These are phyloP conservation scores for Papilio xuthus DNA, from an alignment of 1,140 invertebrate species.

Conservation along the genomic window DNA sequence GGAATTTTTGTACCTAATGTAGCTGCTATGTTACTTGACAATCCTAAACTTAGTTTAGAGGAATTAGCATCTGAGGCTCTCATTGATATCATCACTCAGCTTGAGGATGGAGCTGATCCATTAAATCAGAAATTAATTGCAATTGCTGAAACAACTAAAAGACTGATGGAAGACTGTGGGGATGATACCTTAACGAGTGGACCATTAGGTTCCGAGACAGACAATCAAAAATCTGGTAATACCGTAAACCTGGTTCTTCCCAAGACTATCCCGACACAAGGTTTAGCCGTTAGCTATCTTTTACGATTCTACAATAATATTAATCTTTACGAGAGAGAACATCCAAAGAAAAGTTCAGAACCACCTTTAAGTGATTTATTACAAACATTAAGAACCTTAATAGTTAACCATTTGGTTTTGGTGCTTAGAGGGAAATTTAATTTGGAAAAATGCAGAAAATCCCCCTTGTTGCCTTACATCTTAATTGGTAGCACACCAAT, in stretches of 20 bases:
- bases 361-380: conserved; percentile 80
- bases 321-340: conserved; percentile 85
- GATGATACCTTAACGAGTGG: conserved; percentile 67
- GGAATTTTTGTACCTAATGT: conserved; percentile 85
- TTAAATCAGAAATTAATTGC: conserved; percentile 82
- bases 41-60: conserved; percentile 76
- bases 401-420: conserved; percentile 76
- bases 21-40: conserved; percentile 79
- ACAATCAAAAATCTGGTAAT: conserved; percentile 63
- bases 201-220: conserved; percentile 60
- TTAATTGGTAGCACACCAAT: conserved; percentile 70
- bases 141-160: conserved; percentile 76
- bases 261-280: conserved; percentile 72
- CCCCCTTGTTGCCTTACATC: conserved; percentile 73
- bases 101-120: conserved; percentile 84
- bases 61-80: conserved; percentile 84
- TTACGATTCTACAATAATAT: conserved; percentile 87
- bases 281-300: conserved; percentile 82
- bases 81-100: conserved; percentile 86
- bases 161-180: conserved; percentile 66
- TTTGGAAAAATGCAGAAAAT: conserved; percentile 69
- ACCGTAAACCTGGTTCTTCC: conserved; percentile 64
- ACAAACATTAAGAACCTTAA: conserved; percentile 69
- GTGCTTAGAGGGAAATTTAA: conserved; percentile 70
- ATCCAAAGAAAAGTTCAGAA: conserved; percentile 86